phyloP scores from a whole-genome alignment of 1,140 invertebrate genomes.

The Archivesica marissinica region DNA sequence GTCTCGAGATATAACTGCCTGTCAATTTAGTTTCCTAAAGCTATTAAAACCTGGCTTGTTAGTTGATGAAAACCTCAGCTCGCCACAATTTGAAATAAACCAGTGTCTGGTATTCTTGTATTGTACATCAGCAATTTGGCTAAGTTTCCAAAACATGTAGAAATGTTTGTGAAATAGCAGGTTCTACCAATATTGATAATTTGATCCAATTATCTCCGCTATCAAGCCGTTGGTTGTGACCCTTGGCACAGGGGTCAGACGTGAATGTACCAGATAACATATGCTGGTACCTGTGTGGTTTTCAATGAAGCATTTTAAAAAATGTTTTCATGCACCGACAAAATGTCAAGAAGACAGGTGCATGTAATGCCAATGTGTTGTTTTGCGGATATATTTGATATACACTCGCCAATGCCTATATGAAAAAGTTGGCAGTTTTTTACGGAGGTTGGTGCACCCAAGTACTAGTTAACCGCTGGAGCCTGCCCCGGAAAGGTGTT shows the following conservation, averaged over 20 bases:
- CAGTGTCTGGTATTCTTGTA: neutral
- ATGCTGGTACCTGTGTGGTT: neutral
- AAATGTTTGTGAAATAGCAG: slow-evolving; percentile 32
- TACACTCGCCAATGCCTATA: neutral
- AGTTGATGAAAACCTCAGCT: neutral
- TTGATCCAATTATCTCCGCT: slow-evolving; percentile 49
- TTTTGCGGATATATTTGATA: neutral
- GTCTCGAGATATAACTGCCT: slow-evolving; percentile 29
- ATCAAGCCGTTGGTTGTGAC: slow-evolving; percentile 40
- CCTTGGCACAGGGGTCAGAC: slow-evolving; percentile 34
- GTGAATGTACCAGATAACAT: slow-evolving; percentile 9
- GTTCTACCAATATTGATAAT: slow-evolving; percentile 20
- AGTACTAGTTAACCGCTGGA: no score
- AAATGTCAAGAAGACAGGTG: neutral
- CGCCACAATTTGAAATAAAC: slow-evolving; percentile 24
- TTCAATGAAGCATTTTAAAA: neutral
- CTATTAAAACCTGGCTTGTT: slow-evolving; percentile 41
- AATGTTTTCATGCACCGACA: neutral
- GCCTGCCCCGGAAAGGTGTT: no score
- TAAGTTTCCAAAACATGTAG: neutral
- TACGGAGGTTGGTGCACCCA: no score
- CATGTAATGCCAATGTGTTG: neutral
- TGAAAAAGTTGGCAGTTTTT: no score
- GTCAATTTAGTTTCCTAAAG: slow-evolving; percentile 37
- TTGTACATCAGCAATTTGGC: slow-evolving; percentile 31